Evolutionary conservation across 2,888 invertebrate genomes (phyloP).

Genomic region (Exocentrus adspersus): DNA sequence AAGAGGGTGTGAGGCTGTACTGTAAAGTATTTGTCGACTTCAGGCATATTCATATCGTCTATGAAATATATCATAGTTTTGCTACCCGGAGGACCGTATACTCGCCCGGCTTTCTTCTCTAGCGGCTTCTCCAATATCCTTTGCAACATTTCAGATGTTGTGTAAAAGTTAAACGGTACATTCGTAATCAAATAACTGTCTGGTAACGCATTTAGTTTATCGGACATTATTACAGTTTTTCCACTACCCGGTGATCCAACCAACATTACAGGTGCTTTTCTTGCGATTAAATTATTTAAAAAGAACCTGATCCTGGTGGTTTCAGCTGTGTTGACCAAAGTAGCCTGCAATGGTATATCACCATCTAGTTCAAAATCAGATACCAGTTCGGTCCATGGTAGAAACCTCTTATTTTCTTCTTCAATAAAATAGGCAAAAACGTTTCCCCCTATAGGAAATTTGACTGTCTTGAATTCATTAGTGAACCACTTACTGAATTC

Average conservation of each 20-base stretch:
- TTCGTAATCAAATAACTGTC: slow-evolving; percentile 86
- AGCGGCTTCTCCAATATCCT: slow-evolving; percentile 88
- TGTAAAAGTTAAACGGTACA: slow-evolving; percentile 95
- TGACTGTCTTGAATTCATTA: slow-evolving; percentile 90
- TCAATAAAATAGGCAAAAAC: slow-evolving; percentile 93
- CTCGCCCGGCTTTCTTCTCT: slow-evolving; percentile 94
- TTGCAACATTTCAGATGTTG: slow-evolving; percentile 92
- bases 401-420: slow-evolving; percentile 82
- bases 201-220: slow-evolving; percentile 78
- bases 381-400: slow-evolving; percentile 88
- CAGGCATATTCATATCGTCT: slow-evolving; percentile 98
- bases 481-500: slow-evolving; percentile 97
- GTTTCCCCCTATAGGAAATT: slow-evolving; percentile 83
- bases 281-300: slow-evolving; percentile 82
- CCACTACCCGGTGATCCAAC: slow-evolving; percentile 91
- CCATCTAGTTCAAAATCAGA: slow-evolving; percentile 83
- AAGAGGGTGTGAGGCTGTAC: slow-evolving; percentile 95
- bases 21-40: slow-evolving; percentile 93
- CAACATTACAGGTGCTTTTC: slow-evolving; percentile 87
- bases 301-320: slow-evolving; percentile 86
- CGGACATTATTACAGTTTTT: slow-evolving; percentile 90
- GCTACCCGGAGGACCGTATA: slow-evolving; percentile 93
- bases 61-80: slow-evolving; percentile 93
- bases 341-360: slow-evolving; percentile 82
- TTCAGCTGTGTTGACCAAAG: slow-evolving; percentile 87